Evolutionary conservation across 2,797 vertebrate species (phyloP).

Genomic region (Rousettus madagascariensis): DNA sequence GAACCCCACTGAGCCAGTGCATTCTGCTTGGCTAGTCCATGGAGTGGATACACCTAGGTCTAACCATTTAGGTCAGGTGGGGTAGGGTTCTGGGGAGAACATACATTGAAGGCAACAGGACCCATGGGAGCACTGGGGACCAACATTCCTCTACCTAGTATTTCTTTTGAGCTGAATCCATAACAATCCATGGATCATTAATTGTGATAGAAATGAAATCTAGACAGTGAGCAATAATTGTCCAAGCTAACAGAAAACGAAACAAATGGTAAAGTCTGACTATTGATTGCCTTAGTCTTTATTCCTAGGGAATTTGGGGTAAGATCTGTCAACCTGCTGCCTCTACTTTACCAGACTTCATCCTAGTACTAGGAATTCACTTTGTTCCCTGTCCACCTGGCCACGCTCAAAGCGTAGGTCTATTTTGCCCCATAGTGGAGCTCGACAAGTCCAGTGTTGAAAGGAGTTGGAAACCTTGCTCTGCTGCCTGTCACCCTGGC

Average conservation of each 20-base stretch:
- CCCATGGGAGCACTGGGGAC: fast-evolving
- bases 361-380: not conserved
- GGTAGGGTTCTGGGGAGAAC: not conserved
- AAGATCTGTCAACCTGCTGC: not conserved
- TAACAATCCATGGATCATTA: not conserved
- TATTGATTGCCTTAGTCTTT: not conserved
- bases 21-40: not conserved
- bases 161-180: not conserved
- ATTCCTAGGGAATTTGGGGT: not conserved
- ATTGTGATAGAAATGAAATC: not conserved
- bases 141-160: not conserved
- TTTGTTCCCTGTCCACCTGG: not conserved
- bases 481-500: not conserved
- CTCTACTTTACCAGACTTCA: not conserved
- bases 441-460: not conserved
- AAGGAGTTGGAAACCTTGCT: not conserved
- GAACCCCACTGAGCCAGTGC: not conserved
- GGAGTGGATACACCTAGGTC: not conserved
- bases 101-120: not conserved
- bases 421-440: not conserved
- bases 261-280: not conserved
- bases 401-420: not conserved
- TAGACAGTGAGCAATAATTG: not conserved
- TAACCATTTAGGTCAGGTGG: not conserved
- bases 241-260: not conserved